These are phyloP conservation scores for Drosophila melanocephala DNA, from an alignment of 2,888 invertebrate species.

Conservation along the genomic window DNA sequence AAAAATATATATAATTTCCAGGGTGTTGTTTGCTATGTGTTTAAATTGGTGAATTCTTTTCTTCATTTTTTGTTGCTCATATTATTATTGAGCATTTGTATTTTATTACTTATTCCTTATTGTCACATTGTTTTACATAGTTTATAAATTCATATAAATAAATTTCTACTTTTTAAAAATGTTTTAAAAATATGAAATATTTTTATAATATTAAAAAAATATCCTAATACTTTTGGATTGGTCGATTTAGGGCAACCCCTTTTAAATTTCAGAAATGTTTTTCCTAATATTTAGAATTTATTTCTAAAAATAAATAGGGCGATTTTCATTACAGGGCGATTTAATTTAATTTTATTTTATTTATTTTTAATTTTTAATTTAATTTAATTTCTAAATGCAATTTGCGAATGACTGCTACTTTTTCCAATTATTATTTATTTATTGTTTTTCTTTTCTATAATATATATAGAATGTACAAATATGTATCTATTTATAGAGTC, in stretches of 20 bases:
- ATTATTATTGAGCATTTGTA: neutral
- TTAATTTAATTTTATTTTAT: too few relatives aligned
- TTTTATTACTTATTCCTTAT: neutral
- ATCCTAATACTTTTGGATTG: neutral
- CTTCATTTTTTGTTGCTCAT: neutral
- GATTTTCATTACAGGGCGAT: neutral
- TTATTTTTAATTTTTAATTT: too few relatives aligned
- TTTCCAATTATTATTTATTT: neutral
- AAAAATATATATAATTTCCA: too few relatives aligned
- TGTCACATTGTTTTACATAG: neutral
- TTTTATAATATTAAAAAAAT: neutral
- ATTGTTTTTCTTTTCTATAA: neutral
- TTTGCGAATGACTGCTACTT: neutral
- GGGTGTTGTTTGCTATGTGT: too few relatives aligned
- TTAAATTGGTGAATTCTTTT: too few relatives aligned
- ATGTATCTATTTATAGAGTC: neutral
- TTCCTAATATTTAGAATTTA: neutral
- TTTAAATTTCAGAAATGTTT: neutral
- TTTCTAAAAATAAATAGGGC: neutral
- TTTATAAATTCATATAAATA: neutral
- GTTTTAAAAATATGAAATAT: neutral
- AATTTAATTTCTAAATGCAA: too few relatives aligned
- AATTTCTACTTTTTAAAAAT: neutral
- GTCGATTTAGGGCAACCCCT: neutral
- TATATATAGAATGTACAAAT: neutral